Base-by-base conservation (phyloP, 2,113 vertebrate species). In the Callaeas wilsoni region DNA sequence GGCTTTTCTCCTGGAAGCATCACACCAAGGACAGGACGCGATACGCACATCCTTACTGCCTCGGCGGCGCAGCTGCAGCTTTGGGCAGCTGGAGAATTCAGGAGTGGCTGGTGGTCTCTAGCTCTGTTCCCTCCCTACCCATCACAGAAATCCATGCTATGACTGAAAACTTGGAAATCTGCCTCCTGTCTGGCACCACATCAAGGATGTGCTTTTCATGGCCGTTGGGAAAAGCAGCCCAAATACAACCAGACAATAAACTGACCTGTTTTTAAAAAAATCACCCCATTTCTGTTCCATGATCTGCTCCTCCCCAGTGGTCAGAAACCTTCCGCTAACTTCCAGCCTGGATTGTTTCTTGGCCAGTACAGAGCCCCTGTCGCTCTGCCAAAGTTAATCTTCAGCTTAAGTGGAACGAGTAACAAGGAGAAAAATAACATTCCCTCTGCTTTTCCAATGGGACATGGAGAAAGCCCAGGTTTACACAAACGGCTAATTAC, bases 341-440 rank as follows among this genome's bases (percentile, higher is more conserved):
- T 96, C 80, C 84, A 94, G 59, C 37, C 68, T 19, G 55, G 74
- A 50, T 41, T 87, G 68, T 74, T 94, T 84, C 93, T 53, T 89
- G 89, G 77, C 82, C 81, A 71, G 33, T 9, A 52, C 10, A 2
- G 39, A 91, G 73, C 18, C 55, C 55, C 65, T 81, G 71, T 69
- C 7, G 3, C 64, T 47, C 77, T 89, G 91, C 87, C 90, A 94
- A 27, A 96, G 59, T 89, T 92, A 74, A 95, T 87, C 91, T 87
- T 85, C 30, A 89, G 71, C 55, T 81, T 53, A 29, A 95, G 42
- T 3, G 71, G 42, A 73, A 55, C 4, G 42, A 95, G 59, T 29
- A 82, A 63, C 16, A 65, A 84, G 73, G 46, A 84, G 77, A 67
- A 85, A 84, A 95, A 59, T 8, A 63, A 78, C 87, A 81, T 87